These are phyloP conservation scores for Microplitis manilae DNA, from an alignment of 2,888 invertebrate species.

Conservation along the genomic window DNA sequence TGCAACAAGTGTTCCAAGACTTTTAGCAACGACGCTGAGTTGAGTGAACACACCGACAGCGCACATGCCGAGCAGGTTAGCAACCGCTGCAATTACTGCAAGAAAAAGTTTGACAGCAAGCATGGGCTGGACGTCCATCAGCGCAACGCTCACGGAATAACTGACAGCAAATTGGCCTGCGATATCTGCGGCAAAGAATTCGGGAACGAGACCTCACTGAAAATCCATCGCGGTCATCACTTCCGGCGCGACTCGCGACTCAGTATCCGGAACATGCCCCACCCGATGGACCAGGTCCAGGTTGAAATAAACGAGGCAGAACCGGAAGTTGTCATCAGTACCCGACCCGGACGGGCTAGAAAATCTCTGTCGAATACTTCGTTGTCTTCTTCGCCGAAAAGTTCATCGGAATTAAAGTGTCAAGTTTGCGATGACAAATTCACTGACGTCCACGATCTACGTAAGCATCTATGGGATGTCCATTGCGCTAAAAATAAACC, in stretches of 20 bases:
- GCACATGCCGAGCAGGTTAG: constrained; percentile 64
- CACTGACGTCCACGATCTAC: constrained; percentile 74
- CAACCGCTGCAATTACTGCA: constrained; percentile 54
- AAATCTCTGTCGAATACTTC: constrained; percentile 62
- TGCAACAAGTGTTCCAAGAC: constrained; percentile 78
- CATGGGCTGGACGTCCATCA: constrained; percentile 60
- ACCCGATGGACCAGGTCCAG: constrained; percentile 38
- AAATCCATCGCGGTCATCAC: constrained; percentile 77
- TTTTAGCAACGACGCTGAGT: constrained; percentile 76
- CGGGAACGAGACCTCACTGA: constrained; percentile 77
- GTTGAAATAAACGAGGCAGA: constrained; percentile 39
- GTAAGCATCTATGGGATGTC: constrained; percentile 76
- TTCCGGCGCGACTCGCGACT: constrained; percentile 73
- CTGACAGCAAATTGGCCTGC: constrained; percentile 74
- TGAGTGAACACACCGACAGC: constrained; percentile 76
- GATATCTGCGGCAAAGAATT: constrained; percentile 78
- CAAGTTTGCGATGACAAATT: constrained; percentile 76
- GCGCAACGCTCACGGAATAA: constrained; percentile 57
- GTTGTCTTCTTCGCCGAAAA: constrained; percentile 44
- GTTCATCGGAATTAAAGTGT: constrained; percentile 66
- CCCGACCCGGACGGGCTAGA: constrained; percentile 62
- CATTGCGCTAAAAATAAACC: constrained; percentile 73
- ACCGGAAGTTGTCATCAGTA: background rate
- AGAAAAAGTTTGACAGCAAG: constrained; percentile 56
- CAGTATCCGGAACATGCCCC: constrained; percentile 43